Base-by-base conservation (phyloP, 2,888 invertebrate genomes). In the Tipula confusa region DNA sequence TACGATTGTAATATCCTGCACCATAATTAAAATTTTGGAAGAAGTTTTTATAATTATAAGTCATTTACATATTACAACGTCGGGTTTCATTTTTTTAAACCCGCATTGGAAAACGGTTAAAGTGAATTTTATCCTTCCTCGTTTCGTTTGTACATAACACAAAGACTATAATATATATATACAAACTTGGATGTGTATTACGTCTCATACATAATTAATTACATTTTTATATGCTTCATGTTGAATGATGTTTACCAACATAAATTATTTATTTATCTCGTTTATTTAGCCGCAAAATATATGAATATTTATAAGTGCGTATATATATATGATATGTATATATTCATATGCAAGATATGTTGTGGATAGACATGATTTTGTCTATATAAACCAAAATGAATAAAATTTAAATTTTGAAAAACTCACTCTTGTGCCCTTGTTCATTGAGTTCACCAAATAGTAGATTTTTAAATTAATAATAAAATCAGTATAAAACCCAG, bases 151-250 rank as follows among this genome's bases (percentile, higher is more conserved):
- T n/a, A 24, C 43, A 24, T 9, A 33, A 33, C 11, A 24, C 64
- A 7, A 64, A 24, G 64, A 64, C 24, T 43, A 43, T n/a, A n/a
- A n/a, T n/a, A n/a, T n/a, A n/a, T n/a, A n/a, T n/a, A n/a, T 38
- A 38, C 24, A 64, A 64, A 24, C 24, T 64, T 24, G 24, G 11
- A 64, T 64, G 64, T 64, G 9, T 64, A 64, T 18, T 24, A 64
- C 64, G 24, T 64, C 64, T 64, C 64, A 64, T 64, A 64, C 64
- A 64, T 64, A 64, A 64, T 64, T 64, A 64, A 64, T 64, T 64
- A 64, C 7, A 38, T n/a, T 7, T 4, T 9, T 64, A 64, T 64
- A 64, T 64, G 24, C 24, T 64, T 24, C 24, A 64, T 64, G 64
- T 64, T 64, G 64, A 64, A 64, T 64, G 64, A 64, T 64, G 24